phyloP scores from a whole-genome alignment of 2,113 vertebrate genomes.

The Columbina picui region DNA sequence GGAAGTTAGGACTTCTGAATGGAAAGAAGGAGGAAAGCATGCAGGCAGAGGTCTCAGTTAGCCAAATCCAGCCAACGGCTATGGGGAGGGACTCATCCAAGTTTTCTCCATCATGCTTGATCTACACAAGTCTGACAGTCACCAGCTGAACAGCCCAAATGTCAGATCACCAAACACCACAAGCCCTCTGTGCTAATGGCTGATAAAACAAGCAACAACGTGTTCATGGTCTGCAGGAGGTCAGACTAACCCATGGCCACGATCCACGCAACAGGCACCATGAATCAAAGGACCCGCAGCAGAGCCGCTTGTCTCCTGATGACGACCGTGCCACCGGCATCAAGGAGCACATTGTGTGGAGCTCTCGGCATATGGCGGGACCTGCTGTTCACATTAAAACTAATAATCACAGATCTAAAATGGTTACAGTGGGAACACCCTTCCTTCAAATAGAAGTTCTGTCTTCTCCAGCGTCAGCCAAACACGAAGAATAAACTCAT shows the following conservation, averaged over 20 bases:
- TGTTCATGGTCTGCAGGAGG: not conserved
- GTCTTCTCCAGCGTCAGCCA: not conserved
- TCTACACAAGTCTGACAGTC: not conserved
- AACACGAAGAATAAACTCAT: not conserved
- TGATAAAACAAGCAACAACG: fast-evolving
- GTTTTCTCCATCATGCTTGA: not conserved
- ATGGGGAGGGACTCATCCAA: not conserved
- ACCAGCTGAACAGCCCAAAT: not conserved
- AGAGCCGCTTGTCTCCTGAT: fast-evolving
- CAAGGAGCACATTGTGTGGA: not conserved
- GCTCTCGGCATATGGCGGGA: not conserved
- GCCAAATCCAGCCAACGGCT: not conserved
- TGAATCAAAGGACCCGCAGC: not conserved
- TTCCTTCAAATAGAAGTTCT: not conserved
- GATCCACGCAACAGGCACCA: not conserved
- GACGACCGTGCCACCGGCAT: fast-evolving
- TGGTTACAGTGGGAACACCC: fast-evolving
- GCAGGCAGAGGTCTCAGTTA: not conserved
- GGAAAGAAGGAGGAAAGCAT: not conserved
- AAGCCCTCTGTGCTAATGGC: fast-evolving
- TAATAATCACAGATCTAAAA: not conserved
- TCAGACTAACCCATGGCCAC: not conserved
- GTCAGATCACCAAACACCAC: not conserved
- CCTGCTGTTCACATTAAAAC: fast-evolving
- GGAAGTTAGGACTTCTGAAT: not conserved